Conservation (phyloP, 2,797 vertebrate species). For the Synanceia verrucosa region DNA sequence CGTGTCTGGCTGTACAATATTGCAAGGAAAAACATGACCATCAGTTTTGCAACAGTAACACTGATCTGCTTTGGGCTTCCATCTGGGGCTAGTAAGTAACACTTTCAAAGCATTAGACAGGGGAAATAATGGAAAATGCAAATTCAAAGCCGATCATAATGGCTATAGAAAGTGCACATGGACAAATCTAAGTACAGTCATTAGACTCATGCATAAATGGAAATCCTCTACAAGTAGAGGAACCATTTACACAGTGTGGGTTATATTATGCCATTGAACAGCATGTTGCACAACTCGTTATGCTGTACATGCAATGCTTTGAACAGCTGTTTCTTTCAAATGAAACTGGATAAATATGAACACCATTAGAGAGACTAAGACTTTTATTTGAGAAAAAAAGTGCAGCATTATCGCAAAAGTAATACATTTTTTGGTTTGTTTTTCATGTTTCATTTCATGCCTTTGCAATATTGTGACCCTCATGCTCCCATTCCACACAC, state of each 20-base stretch:
- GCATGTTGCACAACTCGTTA: conserved; percentile 22
- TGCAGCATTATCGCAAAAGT: too few relatives aligned
- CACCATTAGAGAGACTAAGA: conserved; percentile 50
- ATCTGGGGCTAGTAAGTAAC: conserved; percentile 45
- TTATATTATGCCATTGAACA: conserved; percentile 38
- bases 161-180: conserved; percentile 30
- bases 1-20: conserved; percentile 40
- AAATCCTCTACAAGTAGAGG: conserved; percentile 44
- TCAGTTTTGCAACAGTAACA: conserved; percentile 28
- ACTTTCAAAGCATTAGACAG: conserved; percentile 47
- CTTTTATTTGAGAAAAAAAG: conserved; percentile 29
- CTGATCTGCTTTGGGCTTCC: conserved; percentile 41
- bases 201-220: conserved; percentile 48
- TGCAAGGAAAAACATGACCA: conserved; percentile 38
- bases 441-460: too few relatives aligned
- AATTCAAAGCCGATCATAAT: conserved; percentile 42
- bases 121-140: conserved; percentile 65
- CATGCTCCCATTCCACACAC: too few relatives aligned
- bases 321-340: conserved; percentile 36
- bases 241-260: conserved; percentile 42
- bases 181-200: conserved; percentile 42
- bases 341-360: conserved; percentile 29
- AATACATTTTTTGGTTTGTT: too few relatives aligned
- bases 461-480: too few relatives aligned
- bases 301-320: conserved; percentile 7